Base-by-base conservation (phyloP, 2,797 vertebrate genomes). In the Sylvia borin region DNA sequence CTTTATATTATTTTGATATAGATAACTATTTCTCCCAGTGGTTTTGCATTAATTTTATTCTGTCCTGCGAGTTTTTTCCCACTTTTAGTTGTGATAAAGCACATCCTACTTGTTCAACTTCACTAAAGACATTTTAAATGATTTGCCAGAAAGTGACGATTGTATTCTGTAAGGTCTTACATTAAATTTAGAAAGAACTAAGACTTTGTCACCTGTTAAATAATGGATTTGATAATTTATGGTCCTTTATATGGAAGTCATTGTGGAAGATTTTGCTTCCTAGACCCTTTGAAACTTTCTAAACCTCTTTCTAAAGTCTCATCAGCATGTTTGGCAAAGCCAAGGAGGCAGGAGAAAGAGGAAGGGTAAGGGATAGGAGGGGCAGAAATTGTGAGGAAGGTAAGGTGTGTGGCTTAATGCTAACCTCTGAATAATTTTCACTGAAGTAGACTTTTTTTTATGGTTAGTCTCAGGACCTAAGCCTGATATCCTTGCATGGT, bases 101-200 rank as follows among this genome's bases (percentile, higher is more conserved):
- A 58, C 18, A 48, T 76, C 9, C 24, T 74, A 31, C n/a, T 54
- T 48, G 5, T 70, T 73, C 17, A 65, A 24, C 47, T 75, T 92
- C 36, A 40, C 29, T 75, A 27, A 71, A 77, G n/a, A 32, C 13
- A 38, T 64, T 85, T 78, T 26, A 88, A 92, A 62, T 36, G 0
- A 58, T 76, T 90, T 19, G 16, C 5, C 10, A 3, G 21, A n/a
- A 82, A 73, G 0, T 32, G 13, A 8, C 54, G 32, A 70, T 82
- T 66, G 16, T 45, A 50, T 72, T 78, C 54, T 92, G 17, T 47
- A 75, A 86, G 25, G 25, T 80, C 34, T 78, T 82, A 21, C 15
- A 20, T 72, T 68, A 68, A 38, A 82, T 92, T 74, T 73, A 87
- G 57, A 66, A 79, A 92, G 48, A 78, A 92, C 40, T 31, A 55